Percentiles rank a stretch among this genome's conserved stretches.
phyloP scores from a whole-genome alignment of 2,113 vertebrate species.

The Equus quagga region DNA sequence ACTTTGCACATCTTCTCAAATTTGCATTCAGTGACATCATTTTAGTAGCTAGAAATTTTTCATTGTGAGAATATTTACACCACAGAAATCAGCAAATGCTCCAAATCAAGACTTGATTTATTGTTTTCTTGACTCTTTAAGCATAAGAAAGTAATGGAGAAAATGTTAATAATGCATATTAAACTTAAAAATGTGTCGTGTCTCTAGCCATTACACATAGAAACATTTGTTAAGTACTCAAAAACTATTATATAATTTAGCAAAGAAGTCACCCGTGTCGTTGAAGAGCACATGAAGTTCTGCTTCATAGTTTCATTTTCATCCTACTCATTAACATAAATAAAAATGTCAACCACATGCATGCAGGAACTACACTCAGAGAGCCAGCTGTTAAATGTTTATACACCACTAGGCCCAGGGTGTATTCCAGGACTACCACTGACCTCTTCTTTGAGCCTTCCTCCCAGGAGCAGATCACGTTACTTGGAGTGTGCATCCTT shows the following conservation, averaged over 20 bases:
- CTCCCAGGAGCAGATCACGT: neutral
- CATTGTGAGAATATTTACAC: neutral
- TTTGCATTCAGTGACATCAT: neutral
- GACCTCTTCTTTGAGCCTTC: neutral
- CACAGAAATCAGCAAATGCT: neutral
- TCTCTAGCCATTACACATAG: neutral
- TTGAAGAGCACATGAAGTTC: neutral
- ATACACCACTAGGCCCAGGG: neutral
- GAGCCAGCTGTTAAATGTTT: neutral
- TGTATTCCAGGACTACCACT: neutral
- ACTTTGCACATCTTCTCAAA: neutral
- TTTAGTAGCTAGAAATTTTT: neutral
- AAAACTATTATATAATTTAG: neutral
- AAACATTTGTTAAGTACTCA: neutral
- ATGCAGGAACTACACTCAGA: neutral
- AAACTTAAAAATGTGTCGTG: neutral
- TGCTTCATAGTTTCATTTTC: neutral
- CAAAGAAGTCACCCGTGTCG: neutral
- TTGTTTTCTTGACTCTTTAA: neutral
- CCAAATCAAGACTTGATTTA: neutral
- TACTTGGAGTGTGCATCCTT: neutral
- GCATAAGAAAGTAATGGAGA: neutral
- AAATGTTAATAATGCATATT: constrained; percentile 18
- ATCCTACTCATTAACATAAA: constrained; percentile 22
- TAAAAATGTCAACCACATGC: neutral